Evolutionary conservation across 2,797 vertebrate species (phyloP), one percentile per base, ranked within the genome.

Genomic region (Phrynocephalus guinanensis): DNA sequence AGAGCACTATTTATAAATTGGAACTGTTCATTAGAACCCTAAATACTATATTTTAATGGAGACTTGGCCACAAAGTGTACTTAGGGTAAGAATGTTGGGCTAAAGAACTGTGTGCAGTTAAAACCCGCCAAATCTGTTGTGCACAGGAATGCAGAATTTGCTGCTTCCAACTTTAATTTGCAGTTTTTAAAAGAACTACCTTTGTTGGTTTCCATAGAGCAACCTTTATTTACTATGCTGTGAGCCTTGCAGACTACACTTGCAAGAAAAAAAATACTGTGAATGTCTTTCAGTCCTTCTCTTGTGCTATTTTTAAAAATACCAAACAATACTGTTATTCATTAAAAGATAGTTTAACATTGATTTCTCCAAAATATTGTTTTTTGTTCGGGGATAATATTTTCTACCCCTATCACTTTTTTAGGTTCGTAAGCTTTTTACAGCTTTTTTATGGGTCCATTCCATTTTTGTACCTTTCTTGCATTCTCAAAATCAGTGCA

Each of bases 1-100:
- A 66, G 28, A 33, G 63, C 52, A 28, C 38, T 52, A 7, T 87
- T 87, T 82, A 66, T 50, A 76, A 82, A 82, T 82, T n/a, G 30
- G 30, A 87, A 52, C 18, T 60, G 18, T 6, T 60, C 50, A 78
- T 18, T 66, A 73, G 9, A 28, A 52, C 77, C 5, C n/a, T 68
- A 68, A 52, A 44, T 2, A 56, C 44, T 52, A 56, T 3, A 52
- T 76, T 76, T 26, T 22, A 4, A 52, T 50, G 20, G 60, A 44
- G 50, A 67, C 33, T 26, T 30, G 66, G 6, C 24, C 18, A 16
- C 10, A 44, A 87, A 82, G 63, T 38, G 7, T 10, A 7, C 9
- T 86, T 50, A 75, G 28, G 38, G 30, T 78, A 70, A 86, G 18
- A 63, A 67, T 72, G 7, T 68, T 3, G 26, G 22, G 63, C 48